These are phyloP conservation scores for Epinephelus malabaricus DNA, from an alignment of 2,797 vertebrate genomes.

Conservation along the genomic window DNA sequence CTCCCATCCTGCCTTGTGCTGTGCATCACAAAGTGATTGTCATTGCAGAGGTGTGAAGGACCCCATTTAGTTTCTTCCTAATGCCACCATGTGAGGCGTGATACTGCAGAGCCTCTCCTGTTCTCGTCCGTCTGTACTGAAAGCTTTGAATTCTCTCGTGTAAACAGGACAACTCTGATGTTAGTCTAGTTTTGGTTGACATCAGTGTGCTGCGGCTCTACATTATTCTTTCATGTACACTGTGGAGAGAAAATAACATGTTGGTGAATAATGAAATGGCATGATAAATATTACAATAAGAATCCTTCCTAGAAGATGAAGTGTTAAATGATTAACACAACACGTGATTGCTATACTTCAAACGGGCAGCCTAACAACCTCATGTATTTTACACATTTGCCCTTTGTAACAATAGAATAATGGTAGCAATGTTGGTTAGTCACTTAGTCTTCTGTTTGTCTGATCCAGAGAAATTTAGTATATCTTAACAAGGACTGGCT, in stretches of 20 bases:
- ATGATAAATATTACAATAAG: slow-evolving; percentile 16
- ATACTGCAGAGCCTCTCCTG: slow-evolving; percentile 7
- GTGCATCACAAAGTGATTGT: slow-evolving; percentile 45
- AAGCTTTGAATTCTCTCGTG: slow-evolving; percentile 9
- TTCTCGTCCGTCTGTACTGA: slow-evolving; percentile 9
- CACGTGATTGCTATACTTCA: background rate
- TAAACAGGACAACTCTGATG: slow-evolving; percentile 2
- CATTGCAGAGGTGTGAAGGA: slow-evolving; percentile 55
- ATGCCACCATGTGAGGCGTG: slow-evolving; percentile 15
- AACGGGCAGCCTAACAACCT: background rate
- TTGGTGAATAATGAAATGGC: slow-evolving; percentile 24
- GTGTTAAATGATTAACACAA: slow-evolving; percentile 11
- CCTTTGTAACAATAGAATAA: background rate
- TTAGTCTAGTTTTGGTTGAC: background rate
- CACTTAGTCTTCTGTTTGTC: background rate
- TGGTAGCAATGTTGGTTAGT: background rate
- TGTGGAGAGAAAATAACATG: slow-evolving; percentile 14
- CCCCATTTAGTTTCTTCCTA: slow-evolving; percentile 31
- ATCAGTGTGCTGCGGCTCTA: background rate
- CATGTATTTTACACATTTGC: background rate
- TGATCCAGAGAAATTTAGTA: background rate
- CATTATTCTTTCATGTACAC: slow-evolving; percentile 1
- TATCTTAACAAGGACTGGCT: background rate
- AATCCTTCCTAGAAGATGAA: background rate
- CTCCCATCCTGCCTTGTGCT: slow-evolving; percentile 7